phyloP scores from a whole-genome alignment of 2,888 invertebrate species.

The Arge pagana region DNA sequence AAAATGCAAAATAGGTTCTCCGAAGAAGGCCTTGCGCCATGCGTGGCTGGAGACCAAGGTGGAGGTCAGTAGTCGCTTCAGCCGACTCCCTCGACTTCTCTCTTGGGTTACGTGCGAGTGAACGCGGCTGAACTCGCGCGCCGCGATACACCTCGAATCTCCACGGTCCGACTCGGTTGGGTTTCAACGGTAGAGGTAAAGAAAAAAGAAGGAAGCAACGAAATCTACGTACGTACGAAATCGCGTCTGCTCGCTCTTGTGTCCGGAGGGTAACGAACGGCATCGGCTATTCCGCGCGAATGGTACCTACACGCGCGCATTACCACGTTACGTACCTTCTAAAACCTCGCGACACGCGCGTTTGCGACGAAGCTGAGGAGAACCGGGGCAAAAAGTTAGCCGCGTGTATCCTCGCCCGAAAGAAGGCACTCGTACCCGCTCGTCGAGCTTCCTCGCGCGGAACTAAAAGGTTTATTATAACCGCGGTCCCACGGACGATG shows the following conservation, averaged over 20 bases:
- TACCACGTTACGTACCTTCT: too few relatives aligned
- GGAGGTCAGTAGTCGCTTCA: constrained; percentile 35
- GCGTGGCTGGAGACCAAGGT: constrained; percentile 42
- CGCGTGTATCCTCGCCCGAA: not conserved
- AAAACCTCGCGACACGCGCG: too few relatives aligned
- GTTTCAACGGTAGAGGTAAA: too few relatives aligned
- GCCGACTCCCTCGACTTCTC: constrained; percentile 28
- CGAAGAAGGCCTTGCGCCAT: constrained; percentile 46
- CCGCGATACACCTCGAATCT: constrained; percentile 12
- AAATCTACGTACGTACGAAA: too few relatives aligned
- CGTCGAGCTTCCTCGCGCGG: constrained; percentile 13
- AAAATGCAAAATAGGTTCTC: constrained; percentile 48
- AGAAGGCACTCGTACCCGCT: not conserved
- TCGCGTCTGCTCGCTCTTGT: too few relatives aligned
- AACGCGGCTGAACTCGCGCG: constrained; percentile 23
- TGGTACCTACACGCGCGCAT: too few relatives aligned
- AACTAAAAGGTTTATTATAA: constrained; percentile 10
- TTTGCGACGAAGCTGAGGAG: too few relatives aligned
- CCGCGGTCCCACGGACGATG: constrained; percentile 1
- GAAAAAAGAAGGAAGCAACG: too few relatives aligned
- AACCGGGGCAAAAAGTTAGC: too few relatives aligned
- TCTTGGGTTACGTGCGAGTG: constrained; percentile 21
- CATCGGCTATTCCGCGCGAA: too few relatives aligned
- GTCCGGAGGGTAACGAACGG: too few relatives aligned
- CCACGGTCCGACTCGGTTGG: too few relatives aligned